phyloP scores from a whole-genome alignment of 35 echinoderm and acorn worm species.

The Lytechinus pictus region DNA sequence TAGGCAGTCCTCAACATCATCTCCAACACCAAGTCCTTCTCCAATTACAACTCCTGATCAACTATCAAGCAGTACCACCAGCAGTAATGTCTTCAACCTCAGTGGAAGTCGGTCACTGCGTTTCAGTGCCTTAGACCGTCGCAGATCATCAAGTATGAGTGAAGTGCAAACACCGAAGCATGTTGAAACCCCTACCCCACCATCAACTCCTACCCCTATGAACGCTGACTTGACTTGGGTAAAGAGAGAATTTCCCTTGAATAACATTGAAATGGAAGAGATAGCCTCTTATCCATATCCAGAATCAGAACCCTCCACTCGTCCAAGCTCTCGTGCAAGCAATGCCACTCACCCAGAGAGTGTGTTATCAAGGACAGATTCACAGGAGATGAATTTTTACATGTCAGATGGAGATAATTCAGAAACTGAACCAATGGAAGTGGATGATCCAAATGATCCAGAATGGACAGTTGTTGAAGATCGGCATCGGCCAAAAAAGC shows the following conservation, averaged over 20 bases:
- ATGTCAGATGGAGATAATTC: conserved; percentile 39
- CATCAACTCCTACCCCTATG: conserved; percentile 26
- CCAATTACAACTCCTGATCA: conserved; percentile 66
- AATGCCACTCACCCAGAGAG: not conserved
- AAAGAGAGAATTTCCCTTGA: conserved; percentile 76
- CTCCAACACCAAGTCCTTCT: conserved; percentile 52
- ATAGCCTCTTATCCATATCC: conserved; percentile 37
- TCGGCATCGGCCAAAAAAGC: conserved; percentile 43
- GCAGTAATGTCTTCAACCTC: conserved; percentile 24
- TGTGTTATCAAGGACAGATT: conserved; percentile 14
- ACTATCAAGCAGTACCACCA: not conserved
- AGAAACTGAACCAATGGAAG: conserved; percentile 27
- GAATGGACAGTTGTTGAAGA: conserved; percentile 78
- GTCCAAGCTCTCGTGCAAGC: conserved; percentile 6
- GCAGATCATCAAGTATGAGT: conserved; percentile 79
- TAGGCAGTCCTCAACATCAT: conserved; percentile 54
- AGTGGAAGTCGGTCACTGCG: conserved; percentile 52
- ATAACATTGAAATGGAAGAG: conserved; percentile 68
- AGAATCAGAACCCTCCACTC: conserved; percentile 13
- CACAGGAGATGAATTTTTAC: conserved; percentile 15
- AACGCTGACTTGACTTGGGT: conserved; percentile 61
- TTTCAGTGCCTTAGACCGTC: conserved; percentile 71
- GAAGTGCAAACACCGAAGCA: conserved; percentile 60
- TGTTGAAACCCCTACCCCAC: conserved; percentile 26
- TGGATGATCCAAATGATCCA: conserved; percentile 89